phyloP scores from a whole-genome alignment of 2,797 vertebrate species.

The Pseudotriccus pelzelni region DNA sequence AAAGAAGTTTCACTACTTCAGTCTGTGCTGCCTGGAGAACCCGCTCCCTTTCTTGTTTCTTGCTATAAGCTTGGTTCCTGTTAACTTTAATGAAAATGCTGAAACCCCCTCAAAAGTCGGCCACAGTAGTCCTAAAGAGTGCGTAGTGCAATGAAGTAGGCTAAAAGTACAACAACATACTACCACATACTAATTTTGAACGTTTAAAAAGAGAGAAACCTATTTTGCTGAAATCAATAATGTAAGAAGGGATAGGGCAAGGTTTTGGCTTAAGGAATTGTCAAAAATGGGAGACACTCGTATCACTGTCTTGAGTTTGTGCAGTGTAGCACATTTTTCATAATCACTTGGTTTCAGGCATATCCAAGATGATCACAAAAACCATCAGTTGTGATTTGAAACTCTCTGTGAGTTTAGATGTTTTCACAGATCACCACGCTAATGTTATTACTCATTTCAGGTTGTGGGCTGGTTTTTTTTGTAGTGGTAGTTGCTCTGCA shows the following conservation, averaged over 20 bases:
- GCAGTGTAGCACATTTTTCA: background rate
- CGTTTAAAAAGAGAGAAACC: background rate
- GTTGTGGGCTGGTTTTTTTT: background rate
- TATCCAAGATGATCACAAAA: background rate
- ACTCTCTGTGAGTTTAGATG: background rate
- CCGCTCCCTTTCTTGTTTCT: background rate
- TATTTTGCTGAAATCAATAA: background rate
- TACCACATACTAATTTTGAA: background rate
- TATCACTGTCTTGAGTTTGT: background rate
- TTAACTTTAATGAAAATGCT: background rate
- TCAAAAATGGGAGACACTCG: fast-evolving
- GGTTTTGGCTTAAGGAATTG: background rate
- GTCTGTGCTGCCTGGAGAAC: background rate
- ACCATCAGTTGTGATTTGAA: background rate
- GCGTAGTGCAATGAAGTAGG: background rate
- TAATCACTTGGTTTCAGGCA: background rate
- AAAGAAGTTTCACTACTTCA: background rate
- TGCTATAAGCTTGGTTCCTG: background rate
- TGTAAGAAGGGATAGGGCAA: background rate
- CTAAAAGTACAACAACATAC: background rate
- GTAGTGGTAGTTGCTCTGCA: background rate
- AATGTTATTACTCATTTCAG: background rate
- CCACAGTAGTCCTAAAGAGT: background rate
- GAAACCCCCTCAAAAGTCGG: background rate
- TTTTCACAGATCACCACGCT: background rate